These are phyloP conservation scores for Pangasianodon gigas DNA, from an alignment of 2,113 vertebrate species.

Conservation along the genomic window DNA sequence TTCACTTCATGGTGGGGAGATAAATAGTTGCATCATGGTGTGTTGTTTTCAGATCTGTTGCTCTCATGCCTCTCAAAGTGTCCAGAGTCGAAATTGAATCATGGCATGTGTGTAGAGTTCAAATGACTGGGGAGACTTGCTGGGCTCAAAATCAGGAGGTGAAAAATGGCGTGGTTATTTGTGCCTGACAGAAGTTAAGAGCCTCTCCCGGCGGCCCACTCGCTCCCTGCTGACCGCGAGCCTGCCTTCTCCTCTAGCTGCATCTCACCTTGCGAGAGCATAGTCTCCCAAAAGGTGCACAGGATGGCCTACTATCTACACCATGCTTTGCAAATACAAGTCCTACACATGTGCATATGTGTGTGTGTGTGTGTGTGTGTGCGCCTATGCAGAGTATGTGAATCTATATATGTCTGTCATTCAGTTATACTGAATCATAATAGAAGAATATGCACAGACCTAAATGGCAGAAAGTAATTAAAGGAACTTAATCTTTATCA, in stretches of 20 bases:
- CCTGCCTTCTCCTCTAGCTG: constrained; percentile 72
- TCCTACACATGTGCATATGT: constrained; percentile 19
- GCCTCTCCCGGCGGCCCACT: constrained; percentile 74
- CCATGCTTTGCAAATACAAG: constrained; percentile 36
- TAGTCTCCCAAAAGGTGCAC: constrained; percentile 55
- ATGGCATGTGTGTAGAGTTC: constrained; percentile 73
- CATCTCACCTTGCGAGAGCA: constrained; percentile 75
- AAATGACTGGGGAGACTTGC: constrained; percentile 76
- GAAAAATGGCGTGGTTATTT: constrained; percentile 82
- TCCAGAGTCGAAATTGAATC: constrained; percentile 69
- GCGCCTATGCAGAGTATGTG: not conserved
- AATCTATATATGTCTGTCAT: constrained; percentile 25
- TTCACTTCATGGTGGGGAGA: not conserved
- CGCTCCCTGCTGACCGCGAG: constrained; percentile 76
- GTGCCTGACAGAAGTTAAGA: constrained; percentile 84
- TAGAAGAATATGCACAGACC: not conserved
- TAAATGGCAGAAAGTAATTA: not conserved
- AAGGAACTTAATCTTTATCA: not conserved
- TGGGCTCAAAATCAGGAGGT: constrained; percentile 75
- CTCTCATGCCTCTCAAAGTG: constrained; percentile 55
- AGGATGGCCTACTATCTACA: constrained; percentile 57
- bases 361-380: not conserved
- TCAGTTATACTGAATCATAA: not conserved
- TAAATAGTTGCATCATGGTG: constrained; percentile 28
- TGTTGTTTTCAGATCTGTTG: constrained; percentile 55